Evolutionary conservation across 2,113 vertebrate species (phyloP).

Genomic region (Piaya cayana): DNA sequence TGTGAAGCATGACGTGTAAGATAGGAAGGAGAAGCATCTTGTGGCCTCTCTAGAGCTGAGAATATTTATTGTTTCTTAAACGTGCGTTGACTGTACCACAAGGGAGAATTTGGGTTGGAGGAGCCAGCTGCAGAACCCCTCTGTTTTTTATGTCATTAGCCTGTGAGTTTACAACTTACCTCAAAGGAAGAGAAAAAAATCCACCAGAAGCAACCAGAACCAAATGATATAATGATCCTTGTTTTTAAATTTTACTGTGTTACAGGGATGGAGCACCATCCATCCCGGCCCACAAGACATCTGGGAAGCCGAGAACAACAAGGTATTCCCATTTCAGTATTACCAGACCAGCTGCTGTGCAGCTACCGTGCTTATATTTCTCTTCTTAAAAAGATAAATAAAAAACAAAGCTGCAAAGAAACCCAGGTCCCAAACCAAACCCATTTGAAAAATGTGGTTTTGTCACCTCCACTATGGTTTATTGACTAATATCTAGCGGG

Average conservation of each 20-base stretch:
- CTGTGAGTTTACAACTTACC: background rate
- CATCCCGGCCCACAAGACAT: slow-evolving; percentile 58
- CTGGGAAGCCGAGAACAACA: slow-evolving; percentile 36
- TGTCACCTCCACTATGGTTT: background rate
- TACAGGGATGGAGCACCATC: slow-evolving; percentile 71
- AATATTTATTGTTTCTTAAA: background rate
- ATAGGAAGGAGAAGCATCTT: background rate
- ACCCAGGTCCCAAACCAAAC: background rate
- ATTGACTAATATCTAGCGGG: background rate
- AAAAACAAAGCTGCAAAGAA: background rate
- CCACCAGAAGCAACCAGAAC: background rate
- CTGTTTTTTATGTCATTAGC: background rate
- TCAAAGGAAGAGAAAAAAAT: background rate
- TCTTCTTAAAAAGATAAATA: background rate
- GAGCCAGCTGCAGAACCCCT: background rate
- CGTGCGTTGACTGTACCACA: background rate
- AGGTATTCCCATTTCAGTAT: slow-evolving; percentile 38
- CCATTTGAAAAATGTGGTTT: background rate
- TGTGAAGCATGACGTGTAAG: background rate
- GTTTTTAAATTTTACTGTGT: slow-evolving; percentile 59
- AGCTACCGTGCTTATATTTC: background rate
- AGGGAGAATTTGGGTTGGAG: background rate
- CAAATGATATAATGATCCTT: background rate
- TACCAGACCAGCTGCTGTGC: background rate
- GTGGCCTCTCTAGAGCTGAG: background rate